Evolutionary conservation across 2,888 invertebrate genomes (phyloP), one percentile per base, ranked within the genome.

Genomic region (Anthoptus insignis): DNA sequence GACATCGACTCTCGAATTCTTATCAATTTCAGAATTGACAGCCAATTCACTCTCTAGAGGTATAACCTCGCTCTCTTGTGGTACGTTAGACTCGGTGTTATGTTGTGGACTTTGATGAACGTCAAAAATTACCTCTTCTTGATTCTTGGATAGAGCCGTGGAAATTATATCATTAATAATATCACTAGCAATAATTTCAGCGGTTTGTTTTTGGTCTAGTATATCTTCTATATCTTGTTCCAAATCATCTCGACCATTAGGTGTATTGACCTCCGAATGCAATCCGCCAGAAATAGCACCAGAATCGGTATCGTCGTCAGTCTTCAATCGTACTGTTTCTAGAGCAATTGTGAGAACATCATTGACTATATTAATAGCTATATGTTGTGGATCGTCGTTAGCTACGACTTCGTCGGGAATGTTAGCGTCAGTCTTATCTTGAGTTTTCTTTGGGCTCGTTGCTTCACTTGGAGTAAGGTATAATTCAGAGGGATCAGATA

Each of bases 391-490:
- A 70, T 92, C 89, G 64, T 87, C 87, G 27, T 49, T 56, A 59
- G 74, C 76, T 29, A 82, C 82, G 11, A 75, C 73, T 47, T 86
- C 84, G 42, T 86, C 84, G 37, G 80, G 76, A 78, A 80, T 79
- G 69, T 75, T 75, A 34, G 69, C 71, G 63, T 91, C 93, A 82
- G 87, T 86, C 84, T 91, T 91, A 76, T 91, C 91, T 81, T 83
- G 81, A 69, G 77, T 79, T 84, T 86, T 90, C 76, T 87, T 89
- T 71, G 93, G 93, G 73, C 93, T 93, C 73, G 94, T 93, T 39
- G 94, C 90, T 81, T 96, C 96, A 42, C 95, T 96, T 21, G 96
- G 96, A 54, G 96, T 96, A 68, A 96, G 84, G 78, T 96, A 96
- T 65, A 95, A 90, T 77, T 96, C 96, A 53, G 96, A 96, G 69